Percentiles rank a stretch among this genome's conserved stretches.
Evolutionary conservation across 2,888 invertebrate genomes (phyloP).

Genomic region (Luffia ferchaultella): DNA sequence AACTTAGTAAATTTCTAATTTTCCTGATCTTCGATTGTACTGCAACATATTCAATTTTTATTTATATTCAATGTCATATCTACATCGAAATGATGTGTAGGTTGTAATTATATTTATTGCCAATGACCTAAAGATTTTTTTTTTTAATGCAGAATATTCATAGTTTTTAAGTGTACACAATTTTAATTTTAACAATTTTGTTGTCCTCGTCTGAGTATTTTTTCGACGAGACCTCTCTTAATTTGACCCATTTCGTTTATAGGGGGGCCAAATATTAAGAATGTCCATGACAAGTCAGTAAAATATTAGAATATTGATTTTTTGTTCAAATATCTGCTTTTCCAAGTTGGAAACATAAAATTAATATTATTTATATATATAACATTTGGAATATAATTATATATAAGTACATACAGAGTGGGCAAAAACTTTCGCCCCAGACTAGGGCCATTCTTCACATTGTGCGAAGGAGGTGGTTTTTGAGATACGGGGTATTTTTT

Average conservation of each 20-base stretch:
- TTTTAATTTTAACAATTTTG: not conserved
- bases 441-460: no score
- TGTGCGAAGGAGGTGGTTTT: no score
- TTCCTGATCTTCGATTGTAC: no score
- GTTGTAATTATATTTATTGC: not conserved
- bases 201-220: constrained; percentile 13
- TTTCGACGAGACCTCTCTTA: constrained; percentile 37
- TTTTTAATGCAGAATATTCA: constrained; percentile 5
- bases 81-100: not conserved
- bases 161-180: constrained; percentile 1
- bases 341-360: no score
- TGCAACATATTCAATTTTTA: not conserved
- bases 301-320: no score
- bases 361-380: no score
- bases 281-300: constrained; percentile 59
- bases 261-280: constrained; percentile 60
- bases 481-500: no score
- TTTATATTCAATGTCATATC: not conserved
- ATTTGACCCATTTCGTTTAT: constrained; percentile 37
- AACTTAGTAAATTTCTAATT: no score
- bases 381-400: no score
- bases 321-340: no score
- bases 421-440: no score
- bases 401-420: no score
- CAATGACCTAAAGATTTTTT: constrained; percentile 9